These are phyloP conservation scores for Geophilus truncorum DNA, from an alignment of 2,888 invertebrate genomes.

Conservation along the genomic window DNA sequence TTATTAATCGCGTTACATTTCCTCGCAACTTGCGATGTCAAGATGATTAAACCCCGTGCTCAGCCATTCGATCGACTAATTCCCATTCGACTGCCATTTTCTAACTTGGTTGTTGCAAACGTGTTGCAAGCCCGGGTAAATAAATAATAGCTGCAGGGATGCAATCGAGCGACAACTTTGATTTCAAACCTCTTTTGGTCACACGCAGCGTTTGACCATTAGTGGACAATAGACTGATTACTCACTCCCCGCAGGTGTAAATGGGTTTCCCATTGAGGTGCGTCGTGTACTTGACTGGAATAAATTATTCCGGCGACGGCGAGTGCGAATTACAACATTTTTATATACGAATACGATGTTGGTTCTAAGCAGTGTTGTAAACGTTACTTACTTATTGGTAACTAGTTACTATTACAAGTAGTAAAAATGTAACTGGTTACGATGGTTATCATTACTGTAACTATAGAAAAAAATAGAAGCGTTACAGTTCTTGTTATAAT, in stretches of 20 bases:
- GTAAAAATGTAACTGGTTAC: too few species aligned
- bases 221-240: neutral
- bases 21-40: neutral
- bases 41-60: neutral
- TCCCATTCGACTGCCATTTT: neutral
- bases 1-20: neutral
- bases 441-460: too few species aligned
- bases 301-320: too few species aligned
- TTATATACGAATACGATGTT: too few species aligned
- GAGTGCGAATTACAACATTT: too few species aligned
- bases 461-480: too few species aligned
- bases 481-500: too few species aligned
- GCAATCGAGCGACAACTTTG: neutral
- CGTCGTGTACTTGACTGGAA: too few species aligned
- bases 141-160: neutral
- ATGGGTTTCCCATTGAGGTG: neutral
- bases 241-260: neutral
- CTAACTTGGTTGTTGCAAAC: neutral
- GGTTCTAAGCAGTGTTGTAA: too few species aligned
- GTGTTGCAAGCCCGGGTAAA: neutral
- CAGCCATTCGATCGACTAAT: neutral
- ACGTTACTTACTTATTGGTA: too few species aligned
- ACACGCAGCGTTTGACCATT: neutral
- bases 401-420: too few species aligned
- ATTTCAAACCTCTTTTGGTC: neutral